phyloP scores from a whole-genome alignment of 2,888 invertebrate species.

The Perizoma affinitatum region DNA sequence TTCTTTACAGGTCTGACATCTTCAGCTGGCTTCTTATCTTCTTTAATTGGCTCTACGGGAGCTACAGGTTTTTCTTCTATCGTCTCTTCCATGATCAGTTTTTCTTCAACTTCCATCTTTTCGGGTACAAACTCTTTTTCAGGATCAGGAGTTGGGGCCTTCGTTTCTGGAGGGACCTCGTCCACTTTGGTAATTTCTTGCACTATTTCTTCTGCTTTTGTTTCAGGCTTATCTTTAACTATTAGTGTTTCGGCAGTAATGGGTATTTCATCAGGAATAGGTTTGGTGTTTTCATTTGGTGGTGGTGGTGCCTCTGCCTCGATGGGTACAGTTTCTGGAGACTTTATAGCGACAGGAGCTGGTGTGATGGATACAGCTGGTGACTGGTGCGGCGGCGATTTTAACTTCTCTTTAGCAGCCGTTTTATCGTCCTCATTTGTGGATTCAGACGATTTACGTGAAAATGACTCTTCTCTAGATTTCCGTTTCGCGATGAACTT shows the following conservation, averaged over 20 bases:
- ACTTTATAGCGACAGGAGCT: conserved; percentile 58
- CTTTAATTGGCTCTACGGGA: conserved; percentile 34
- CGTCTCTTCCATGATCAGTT: conserved; percentile 12
- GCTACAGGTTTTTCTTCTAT: conserved; percentile 31
- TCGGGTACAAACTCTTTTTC: conserved; percentile 32
- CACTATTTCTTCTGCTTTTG: conserved; percentile 30
- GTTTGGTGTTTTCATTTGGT: conserved; percentile 60
- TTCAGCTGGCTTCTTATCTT: conserved; percentile 37
- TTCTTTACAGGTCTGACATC: conserved; percentile 49
- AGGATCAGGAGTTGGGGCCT: conserved; percentile 19
- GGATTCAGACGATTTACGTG: conserved; percentile 68
- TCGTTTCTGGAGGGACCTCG: conserved; percentile 26
- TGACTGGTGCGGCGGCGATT: conserved; percentile 59
- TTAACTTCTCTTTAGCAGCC: conserved; percentile 64
- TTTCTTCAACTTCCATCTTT: conserved; percentile 41
- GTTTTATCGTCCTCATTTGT: conserved; percentile 63
- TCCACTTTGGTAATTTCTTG: conserved; percentile 34
- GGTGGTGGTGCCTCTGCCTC: conserved; percentile 67
- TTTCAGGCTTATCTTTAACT: conserved; percentile 29
- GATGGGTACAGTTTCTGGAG: conserved; percentile 59
- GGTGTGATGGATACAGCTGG: conserved; percentile 59
- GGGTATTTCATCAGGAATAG: conserved; percentile 56
- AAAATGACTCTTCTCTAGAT: conserved; percentile 63
- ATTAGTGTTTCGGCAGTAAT: conserved; percentile 55
- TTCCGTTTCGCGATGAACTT: conserved; percentile 62